Conservation (phyloP, 2,797 vertebrate species). For the Sebastolobus altivelis region DNA sequence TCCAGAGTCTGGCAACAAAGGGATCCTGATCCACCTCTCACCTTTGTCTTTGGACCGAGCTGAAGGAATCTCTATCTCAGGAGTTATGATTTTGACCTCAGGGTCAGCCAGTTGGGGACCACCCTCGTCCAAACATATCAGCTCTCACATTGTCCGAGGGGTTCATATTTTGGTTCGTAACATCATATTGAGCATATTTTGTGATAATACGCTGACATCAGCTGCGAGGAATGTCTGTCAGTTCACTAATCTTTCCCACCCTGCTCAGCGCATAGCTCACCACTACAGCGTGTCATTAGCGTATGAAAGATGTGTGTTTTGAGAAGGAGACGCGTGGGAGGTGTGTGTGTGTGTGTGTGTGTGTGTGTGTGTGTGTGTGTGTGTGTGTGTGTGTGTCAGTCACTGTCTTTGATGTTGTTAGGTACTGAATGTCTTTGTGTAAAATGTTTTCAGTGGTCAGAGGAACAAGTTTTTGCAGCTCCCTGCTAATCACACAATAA, state of each 20-base stretch:
- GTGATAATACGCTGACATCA: conserved; percentile 79
- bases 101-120: conserved; percentile 70
- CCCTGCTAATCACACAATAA: conserved; percentile 50
- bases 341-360: conserved; percentile 35
- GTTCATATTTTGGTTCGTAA: conserved; percentile 75
- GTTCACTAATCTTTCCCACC: conserved; percentile 79
- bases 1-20: conserved; percentile 54
- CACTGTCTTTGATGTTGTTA: conserved; percentile 79
- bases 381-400: conserved; percentile 41
- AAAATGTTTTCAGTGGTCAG: conserved; percentile 62
- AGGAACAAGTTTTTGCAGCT: conserved; percentile 57
- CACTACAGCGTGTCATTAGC: conserved; percentile 73
- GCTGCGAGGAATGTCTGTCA: conserved; percentile 81
- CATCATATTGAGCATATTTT: conserved; percentile 73
- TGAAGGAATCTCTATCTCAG: conserved; percentile 66
- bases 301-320: conserved; percentile 79
- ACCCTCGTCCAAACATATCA: conserved; percentile 78
- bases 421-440: conserved; percentile 64
- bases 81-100: conserved; percentile 68
- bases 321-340: conserved; percentile 66
- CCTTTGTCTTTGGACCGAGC: conserved; percentile 55
- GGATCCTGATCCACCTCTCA: conserved; percentile 53
- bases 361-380: conserved; percentile 34
- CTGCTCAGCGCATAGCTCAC: conserved; percentile 59
- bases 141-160: conserved; percentile 69